Evolutionary conservation across 1,140 invertebrate species (phyloP).

Genomic region (Pseudomyrmex cubaensis): DNA sequence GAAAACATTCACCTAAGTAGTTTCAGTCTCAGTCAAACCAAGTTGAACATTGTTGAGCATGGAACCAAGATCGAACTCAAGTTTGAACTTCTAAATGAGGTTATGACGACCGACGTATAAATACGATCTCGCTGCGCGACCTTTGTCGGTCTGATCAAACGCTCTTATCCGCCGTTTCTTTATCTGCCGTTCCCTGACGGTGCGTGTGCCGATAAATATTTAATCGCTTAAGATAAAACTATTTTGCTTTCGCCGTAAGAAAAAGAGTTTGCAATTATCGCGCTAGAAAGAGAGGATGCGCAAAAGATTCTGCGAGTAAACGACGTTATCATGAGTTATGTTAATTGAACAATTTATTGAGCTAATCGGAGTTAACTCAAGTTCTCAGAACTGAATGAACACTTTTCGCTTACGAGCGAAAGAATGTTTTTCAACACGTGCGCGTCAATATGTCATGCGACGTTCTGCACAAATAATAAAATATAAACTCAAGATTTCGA

Average conservation of each 20-base stretch:
- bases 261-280: neutral
- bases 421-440: neutral
- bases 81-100: slow-evolving; percentile 38
- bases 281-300: neutral
- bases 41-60: no score
- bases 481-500: no score
- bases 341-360: slow-evolving; percentile 5
- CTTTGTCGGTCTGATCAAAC: slow-evolving; percentile 71
- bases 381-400: neutral
- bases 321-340: neutral
- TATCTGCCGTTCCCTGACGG: no score
- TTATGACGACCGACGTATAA: slow-evolving; percentile 47
- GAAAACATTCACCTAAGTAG: no score
- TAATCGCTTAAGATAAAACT: slow-evolving; percentile 19
- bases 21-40: no score
- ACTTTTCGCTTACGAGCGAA: neutral
- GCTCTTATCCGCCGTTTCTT: slow-evolving; percentile 25
- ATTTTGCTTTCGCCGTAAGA: neutral
- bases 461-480: no score
- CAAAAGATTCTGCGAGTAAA: neutral
- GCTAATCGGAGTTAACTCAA: neutral
- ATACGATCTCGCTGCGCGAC: slow-evolving; percentile 11
- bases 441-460: no score
- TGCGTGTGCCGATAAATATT: slow-evolving; percentile 55
- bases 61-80: neutral